Percentiles rank a stretch among this genome's conserved stretches.
These are phyloP conservation scores for Euphonia xanthogaster DNA, from an alignment of 2,797 vertebrate genomes.

Conservation along the genomic window DNA sequence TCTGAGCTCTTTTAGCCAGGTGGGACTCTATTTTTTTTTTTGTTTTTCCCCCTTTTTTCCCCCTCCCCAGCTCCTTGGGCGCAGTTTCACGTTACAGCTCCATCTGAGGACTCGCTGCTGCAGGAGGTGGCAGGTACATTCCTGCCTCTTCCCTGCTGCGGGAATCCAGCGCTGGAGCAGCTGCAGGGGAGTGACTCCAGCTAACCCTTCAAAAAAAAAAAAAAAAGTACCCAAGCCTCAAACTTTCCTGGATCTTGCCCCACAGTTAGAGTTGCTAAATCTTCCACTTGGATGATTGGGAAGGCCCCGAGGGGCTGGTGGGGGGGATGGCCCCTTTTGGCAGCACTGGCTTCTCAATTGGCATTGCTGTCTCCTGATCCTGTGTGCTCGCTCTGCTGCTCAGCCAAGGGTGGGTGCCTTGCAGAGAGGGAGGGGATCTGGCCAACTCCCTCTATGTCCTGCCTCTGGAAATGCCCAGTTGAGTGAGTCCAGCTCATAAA, in stretches of 20 bases:
- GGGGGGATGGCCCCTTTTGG: not conserved
- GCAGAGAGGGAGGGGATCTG: not conserved
- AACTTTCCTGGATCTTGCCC: not conserved
- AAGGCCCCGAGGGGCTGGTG: not conserved
- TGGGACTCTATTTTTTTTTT: not conserved
- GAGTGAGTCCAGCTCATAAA: not conserved
- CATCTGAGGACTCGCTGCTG: not conserved
- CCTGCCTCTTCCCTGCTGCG: conserved; percentile 4
- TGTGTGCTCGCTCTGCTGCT: fast-evolving
- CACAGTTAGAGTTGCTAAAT: not conserved
- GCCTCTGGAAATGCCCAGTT: not conserved
- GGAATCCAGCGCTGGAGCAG: not conserved
- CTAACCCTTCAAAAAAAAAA: not conserved
- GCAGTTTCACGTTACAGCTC: conserved; percentile 25
- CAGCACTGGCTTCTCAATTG: not conserved
- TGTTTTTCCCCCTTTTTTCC: fast-evolving
- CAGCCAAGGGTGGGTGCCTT: not conserved
- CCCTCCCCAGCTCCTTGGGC: not conserved
- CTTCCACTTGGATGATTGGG: not conserved
- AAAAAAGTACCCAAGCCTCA: not conserved
- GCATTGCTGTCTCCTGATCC: not conserved
- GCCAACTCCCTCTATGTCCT: not conserved
- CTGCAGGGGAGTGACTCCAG: not conserved
- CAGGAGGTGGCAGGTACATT: conserved; percentile 57
- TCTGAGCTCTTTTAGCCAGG: not conserved